These are phyloP conservation scores for Entelurus aequoreus DNA, from an alignment of 2,113 vertebrate species.

Conservation along the genomic window DNA sequence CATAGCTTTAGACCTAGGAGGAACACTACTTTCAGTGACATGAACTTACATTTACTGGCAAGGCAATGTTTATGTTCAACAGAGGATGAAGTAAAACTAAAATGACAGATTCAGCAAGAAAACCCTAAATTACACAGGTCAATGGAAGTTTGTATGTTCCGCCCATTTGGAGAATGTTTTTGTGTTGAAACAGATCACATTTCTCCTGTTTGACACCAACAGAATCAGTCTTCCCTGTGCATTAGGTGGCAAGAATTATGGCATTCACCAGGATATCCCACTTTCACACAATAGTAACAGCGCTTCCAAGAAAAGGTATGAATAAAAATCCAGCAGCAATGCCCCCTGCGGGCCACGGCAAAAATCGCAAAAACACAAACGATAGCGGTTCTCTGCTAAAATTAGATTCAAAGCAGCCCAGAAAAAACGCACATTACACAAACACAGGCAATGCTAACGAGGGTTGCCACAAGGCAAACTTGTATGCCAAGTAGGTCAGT, in stretches of 20 bases:
- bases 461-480: constrained; percentile 24
- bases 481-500: constrained; percentile 46
- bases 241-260: not conserved
- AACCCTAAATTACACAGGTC: not conserved
- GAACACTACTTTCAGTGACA: not conserved
- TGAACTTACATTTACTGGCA: not conserved
- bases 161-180: constrained; percentile 24
- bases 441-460: constrained; percentile 25
- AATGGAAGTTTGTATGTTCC: not conserved
- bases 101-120: not conserved
- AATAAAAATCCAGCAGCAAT: constrained; percentile 9
- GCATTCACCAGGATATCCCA: not conserved
- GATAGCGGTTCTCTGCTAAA: constrained; percentile 33
- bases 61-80: not conserved
- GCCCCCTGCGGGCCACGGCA: constrained; percentile 45
- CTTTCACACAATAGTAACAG: constrained; percentile 9
- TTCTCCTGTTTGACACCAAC: constrained; percentile 32
- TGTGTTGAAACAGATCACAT: constrained; percentile 42
- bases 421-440: constrained; percentile 8
- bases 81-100: not conserved
- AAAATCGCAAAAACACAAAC: constrained; percentile 44
- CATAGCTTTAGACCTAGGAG: too few relatives aligned
- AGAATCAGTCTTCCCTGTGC: not conserved
- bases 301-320: constrained; percentile 8
- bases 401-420: constrained; percentile 28